phyloP scores from a whole-genome alignment of 2,797 vertebrate species.

The Xenops minutus region DNA sequence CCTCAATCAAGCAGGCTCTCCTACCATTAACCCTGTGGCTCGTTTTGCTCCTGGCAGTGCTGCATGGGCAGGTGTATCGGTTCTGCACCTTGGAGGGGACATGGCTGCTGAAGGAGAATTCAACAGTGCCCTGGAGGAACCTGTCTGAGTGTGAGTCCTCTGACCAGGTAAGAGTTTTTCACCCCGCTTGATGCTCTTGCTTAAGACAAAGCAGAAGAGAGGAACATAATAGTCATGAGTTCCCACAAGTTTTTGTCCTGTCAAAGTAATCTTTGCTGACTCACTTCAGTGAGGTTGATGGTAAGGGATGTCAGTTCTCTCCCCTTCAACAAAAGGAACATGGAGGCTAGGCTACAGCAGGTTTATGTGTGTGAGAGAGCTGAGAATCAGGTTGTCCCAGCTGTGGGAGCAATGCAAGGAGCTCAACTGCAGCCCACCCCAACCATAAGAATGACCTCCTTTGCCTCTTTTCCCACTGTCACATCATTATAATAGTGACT shows the following conservation, averaged over 20 bases:
- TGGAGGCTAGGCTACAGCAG: neutral
- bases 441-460: neutral
- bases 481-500: neutral
- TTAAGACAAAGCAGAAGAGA: neutral
- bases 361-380: neutral
- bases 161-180: slow-evolving; percentile 53
- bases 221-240: neutral
- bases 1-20: accelerated
- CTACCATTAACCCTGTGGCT: neutral
- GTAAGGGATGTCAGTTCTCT: neutral
- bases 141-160: slow-evolving; percentile 75
- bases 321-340: neutral
- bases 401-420: neutral
- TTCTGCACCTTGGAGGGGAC: slow-evolving; percentile 78
- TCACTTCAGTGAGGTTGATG: neutral
- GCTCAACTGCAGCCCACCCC: neutral
- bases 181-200: neutral
- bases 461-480: neutral
- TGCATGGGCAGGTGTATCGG: slow-evolving; percentile 75
- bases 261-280: neutral
- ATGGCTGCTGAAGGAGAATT: slow-evolving; percentile 78
- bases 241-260: accelerated
- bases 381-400: neutral
- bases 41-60: slow-evolving; percentile 57
- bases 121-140: slow-evolving; percentile 79